Evolutionary conservation across 2,888 invertebrate genomes (phyloP), one percentile per base, ranked within the genome.

Genomic region (Folsomia candida): DNA sequence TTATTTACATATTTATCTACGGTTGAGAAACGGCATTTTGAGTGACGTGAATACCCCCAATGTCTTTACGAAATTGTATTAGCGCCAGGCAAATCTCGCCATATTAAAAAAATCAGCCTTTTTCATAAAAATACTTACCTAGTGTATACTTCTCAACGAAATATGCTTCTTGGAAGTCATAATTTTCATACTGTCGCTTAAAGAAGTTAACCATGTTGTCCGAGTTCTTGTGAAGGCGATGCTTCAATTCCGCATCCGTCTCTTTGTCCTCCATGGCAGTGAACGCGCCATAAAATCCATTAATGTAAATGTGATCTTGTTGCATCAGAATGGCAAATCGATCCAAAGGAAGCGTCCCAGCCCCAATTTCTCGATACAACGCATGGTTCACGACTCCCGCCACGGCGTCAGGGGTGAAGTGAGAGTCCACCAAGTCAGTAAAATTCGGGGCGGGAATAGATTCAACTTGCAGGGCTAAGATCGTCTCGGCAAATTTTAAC

Each of bases 221-320:
- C n/a, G 26, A 18, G n/a, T 67, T 37, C 37, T 67, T 67, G 1
- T 18, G 14, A 2, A 67, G 24, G 9, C 20, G 24, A 27, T 20
- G 22, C 24, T 67, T 67, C 6, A 58, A 18, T 4, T 27, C 22
- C 6, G 67, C 58, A 4, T 67, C 58, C 2, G 58, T 58, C 22
- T 67, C 67, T 27, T 67, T 67, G 18, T 57, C 20, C 9, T 26
- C 67, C 67, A 67, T 67, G 4, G 59, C 22, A 20, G 57, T 2
- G n/a, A 67, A 67, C 9, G 67, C 67, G 28, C 59, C 37, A 26
- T 67, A 67, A 29, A 67, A 67, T 14, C 67, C 67, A 22, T n/a
- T 20, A 0, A 67, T 22, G 24, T 58, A 67, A 58, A 58, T 58
- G 24, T 57, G 57, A 57, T 67, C 58, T 24, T 67, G 67, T 20